phyloP scores from a whole-genome alignment of 2,797 vertebrate species.

The Fratercula arctica region DNA sequence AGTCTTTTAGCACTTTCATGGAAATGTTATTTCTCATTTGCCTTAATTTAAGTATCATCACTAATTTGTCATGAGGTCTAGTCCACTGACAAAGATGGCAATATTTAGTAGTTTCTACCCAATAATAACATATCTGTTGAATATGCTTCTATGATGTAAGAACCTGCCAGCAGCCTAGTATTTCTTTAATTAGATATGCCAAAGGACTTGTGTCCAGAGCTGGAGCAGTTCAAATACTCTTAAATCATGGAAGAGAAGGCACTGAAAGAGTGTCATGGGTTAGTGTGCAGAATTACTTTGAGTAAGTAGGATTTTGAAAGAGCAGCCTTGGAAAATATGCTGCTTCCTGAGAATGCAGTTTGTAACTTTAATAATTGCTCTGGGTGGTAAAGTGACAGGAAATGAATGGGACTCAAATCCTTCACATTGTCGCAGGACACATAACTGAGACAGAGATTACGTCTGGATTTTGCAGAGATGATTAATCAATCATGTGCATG shows the following conservation, averaged over 20 bases:
- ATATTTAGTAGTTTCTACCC: background rate
- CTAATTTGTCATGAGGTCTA: background rate
- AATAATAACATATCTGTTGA: background rate
- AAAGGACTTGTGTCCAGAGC: background rate
- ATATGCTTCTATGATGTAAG: background rate
- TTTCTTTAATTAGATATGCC: background rate
- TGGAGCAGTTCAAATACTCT: background rate
- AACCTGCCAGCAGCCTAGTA: background rate
- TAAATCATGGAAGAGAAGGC: background rate
- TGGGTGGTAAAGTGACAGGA: background rate
- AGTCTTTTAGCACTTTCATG: background rate
- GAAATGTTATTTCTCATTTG: background rate
- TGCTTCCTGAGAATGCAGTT: background rate
- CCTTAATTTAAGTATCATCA: background rate
- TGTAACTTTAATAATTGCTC: background rate
- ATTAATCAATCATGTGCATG: background rate
- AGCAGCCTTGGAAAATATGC: background rate
- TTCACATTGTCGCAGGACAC: background rate
- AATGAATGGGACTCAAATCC: background rate
- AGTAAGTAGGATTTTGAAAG: background rate
- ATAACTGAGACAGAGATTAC: background rate
- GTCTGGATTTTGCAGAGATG: background rate
- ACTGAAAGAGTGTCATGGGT: background rate
- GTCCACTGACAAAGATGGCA: background rate
- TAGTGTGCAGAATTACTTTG: background rate